Evolutionary conservation across 2,888 invertebrate genomes (phyloP), one percentile per base, ranked within the genome.

Genomic region (Opisthograptis luteolata): DNA sequence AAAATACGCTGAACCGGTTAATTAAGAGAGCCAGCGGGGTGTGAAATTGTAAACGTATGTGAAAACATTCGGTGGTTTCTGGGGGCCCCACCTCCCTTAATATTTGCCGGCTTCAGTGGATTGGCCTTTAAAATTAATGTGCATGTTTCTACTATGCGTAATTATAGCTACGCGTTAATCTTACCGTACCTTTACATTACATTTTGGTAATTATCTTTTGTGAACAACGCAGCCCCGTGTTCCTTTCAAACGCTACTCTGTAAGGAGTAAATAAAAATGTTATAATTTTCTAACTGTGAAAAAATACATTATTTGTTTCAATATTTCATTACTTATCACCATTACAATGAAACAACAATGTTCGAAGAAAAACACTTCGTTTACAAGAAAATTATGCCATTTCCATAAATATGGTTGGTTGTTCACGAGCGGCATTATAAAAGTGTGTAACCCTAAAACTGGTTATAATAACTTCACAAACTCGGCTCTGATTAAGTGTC

Each of bases 41-140:
- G 82, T 85, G 81, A 86, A 86, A 85, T 86, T 84, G 81, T 82
- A 78, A 81, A 80, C 78, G 79, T 79, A 81, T 81, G 76, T 80
- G 75, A 78, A 81, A 81, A 81, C 75, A 79, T 80, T 80, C 59
- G 66, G 77, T 52, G 79, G 79, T 76, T 73, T 70, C 73, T 70
- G 69, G 60, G 68, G 59, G 64, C 60, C 59, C 41, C 58, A 37
- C 55, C 34, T 37, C 64, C 55, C 44, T 59, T 63, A 47, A 61
- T 64, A 62, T 67, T 63, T 66, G 67, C 65, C 58, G 59, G 65
- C 56, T 67, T 66, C 65, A 54, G 50, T 55, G 58, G 59, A 58
- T 43, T 67, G 69, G 59, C 57, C 51, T 66, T 63, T 67, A 62
- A 60, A 68, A 64, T 62, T 60, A 61, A 69, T 66, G 40, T 37